phyloP scores from a whole-genome alignment of 1,140 invertebrate species.

The Lepidurus arcticus region DNA sequence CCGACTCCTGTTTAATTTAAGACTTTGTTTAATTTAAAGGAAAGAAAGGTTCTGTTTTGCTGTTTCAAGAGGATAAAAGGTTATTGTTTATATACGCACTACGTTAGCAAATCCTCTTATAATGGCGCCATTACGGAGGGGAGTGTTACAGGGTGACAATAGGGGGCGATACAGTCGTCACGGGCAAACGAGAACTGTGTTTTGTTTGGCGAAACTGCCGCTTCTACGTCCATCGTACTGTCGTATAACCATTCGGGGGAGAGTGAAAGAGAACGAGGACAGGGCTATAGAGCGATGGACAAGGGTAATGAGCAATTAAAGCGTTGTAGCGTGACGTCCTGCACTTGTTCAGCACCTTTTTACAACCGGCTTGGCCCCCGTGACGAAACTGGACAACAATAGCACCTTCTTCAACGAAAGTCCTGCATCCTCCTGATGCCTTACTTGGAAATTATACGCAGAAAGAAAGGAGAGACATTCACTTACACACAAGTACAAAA shows the following conservation, averaged over 20 bases:
- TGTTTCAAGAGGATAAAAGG: not conserved
- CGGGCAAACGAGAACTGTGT: not conserved
- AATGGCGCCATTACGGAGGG: not conserved
- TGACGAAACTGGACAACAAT: slow-evolving; percentile 13
- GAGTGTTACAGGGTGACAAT: slow-evolving; percentile 1
- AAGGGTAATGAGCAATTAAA: slow-evolving; percentile 22
- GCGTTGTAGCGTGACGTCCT: slow-evolving; percentile 2
- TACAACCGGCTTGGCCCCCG: not conserved
- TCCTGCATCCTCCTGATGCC: not conserved
- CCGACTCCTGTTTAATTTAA: too few relatives aligned
- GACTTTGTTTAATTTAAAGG: too few relatives aligned
- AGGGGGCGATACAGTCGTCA: not conserved
- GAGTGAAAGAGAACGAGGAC: not conserved
- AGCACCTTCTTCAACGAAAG: not conserved
- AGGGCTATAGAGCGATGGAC: not conserved
- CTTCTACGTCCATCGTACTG: not conserved
- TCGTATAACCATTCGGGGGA: not conserved
- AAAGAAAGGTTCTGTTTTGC: too few relatives aligned
- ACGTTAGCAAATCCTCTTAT: not conserved
- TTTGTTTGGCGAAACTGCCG: not conserved
- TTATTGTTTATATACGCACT: not conserved
- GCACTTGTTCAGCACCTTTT: slow-evolving; percentile 18
- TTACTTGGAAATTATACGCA: not conserved
- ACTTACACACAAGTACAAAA: not conserved
- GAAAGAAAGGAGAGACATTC: not conserved